Conservation (phyloP, 2,113 vertebrate species). For the Spheniscus mendiculus region DNA sequence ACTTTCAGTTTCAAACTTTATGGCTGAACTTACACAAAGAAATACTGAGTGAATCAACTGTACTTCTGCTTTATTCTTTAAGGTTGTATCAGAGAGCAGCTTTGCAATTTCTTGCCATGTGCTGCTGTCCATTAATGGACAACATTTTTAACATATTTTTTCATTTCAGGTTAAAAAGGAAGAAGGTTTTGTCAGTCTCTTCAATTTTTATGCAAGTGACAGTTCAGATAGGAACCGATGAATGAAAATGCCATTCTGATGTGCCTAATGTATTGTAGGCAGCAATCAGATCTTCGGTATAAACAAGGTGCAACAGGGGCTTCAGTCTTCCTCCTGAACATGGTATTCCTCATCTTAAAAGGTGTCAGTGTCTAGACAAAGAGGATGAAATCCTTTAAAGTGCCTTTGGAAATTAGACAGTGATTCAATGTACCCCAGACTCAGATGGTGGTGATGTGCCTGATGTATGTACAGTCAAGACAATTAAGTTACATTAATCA, state of each 20-base stretch:
- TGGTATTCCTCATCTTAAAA: conserved; percentile 51
- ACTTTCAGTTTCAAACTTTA: conserved; percentile 13
- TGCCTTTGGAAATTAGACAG: conserved; percentile 65
- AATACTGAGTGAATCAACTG: not conserved
- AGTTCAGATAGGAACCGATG: conserved; percentile 41
- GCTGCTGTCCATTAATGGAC: not conserved
- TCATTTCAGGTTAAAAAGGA: conserved; percentile 39
- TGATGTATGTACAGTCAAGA: conserved; percentile 71
- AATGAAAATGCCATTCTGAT: conserved; percentile 52
- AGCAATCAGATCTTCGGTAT: conserved; percentile 33
- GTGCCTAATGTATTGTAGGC: conserved; percentile 7
- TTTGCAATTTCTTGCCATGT: conserved; percentile 18
- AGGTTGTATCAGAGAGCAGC: not conserved
- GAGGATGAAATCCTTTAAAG: conserved; percentile 56
- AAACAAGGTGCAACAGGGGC: conserved; percentile 32
- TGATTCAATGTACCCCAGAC: conserved; percentile 45
- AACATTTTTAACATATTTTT: conserved; percentile 42
- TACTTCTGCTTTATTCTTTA: not conserved
- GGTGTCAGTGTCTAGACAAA: conserved; percentile 62
- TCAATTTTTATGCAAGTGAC: conserved; percentile 43
- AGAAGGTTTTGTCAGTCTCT: conserved; percentile 27
- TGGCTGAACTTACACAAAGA: not conserved
- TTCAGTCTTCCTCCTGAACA: not conserved
- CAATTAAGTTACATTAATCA: conserved; percentile 76
- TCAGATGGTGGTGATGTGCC: conserved; percentile 64